A percentile compares a stretch with the other conserved stretches of the same genome.
Evolutionary conservation across 2,888 invertebrate species (phyloP).

Genomic region (Andrena bucephala): DNA sequence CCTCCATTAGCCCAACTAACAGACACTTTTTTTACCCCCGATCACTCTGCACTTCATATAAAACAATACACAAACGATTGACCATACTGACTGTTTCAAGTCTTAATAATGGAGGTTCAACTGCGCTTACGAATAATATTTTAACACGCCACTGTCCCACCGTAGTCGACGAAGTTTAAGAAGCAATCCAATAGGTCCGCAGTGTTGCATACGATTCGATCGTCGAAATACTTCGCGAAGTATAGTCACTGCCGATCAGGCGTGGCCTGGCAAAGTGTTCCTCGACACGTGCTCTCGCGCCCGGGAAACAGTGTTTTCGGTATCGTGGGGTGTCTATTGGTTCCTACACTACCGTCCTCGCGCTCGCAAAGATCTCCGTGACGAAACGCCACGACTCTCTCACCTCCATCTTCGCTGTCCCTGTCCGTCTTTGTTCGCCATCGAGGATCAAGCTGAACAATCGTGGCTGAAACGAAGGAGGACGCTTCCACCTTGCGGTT

Average conservation of each 20-base stretch:
- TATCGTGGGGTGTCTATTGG: slow-evolving; percentile 64
- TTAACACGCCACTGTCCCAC: not conserved
- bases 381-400: slow-evolving; percentile 53
- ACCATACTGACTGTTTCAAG: no score
- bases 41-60: no score
- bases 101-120: no score
- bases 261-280: slow-evolving; percentile 68
- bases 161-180: not conserved
- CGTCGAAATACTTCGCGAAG: slow-evolving; percentile 33
- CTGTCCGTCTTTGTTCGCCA: not conserved
- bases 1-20: no score
- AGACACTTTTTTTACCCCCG: no score
- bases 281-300: slow-evolving; percentile 49
- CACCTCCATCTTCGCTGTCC: slow-evolving; percentile 22
- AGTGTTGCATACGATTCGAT: slow-evolving; percentile 40
- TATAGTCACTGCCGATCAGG: slow-evolving; percentile 67
- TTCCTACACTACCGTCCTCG: slow-evolving; percentile 73
- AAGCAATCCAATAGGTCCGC: not conserved
- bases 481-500: slow-evolving; percentile 25
- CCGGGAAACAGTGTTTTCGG: slow-evolving; percentile 36
- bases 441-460: not conserved
- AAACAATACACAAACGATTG: no score
- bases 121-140: no score
- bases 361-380: slow-evolving; percentile 62
- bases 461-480: not conserved